phyloP scores from a whole-genome alignment of 1,140 invertebrate genomes.

The Frieseomelitta varia region DNA sequence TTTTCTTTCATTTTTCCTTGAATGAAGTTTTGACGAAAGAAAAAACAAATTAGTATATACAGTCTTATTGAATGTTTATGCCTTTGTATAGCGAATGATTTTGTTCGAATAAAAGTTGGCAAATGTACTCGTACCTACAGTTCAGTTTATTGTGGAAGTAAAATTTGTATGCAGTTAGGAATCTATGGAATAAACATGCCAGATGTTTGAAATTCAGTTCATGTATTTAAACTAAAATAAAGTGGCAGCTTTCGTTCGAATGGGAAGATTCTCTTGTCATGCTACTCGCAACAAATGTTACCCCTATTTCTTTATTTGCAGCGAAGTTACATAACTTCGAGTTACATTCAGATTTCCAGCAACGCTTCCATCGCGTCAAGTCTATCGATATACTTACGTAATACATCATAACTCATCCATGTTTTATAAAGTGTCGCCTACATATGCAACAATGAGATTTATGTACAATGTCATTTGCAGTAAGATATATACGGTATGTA shows the following conservation, averaged over 20 bases:
- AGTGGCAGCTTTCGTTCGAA: neutral
- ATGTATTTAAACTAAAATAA: neutral
- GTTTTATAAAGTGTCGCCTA: neutral
- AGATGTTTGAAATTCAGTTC: neutral
- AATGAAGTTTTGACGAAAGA: neutral
- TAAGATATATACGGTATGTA: neutral
- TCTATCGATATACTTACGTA: constrained; percentile 10
- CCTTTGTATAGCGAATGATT: neutral
- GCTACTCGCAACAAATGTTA: neutral
- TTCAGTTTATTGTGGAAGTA: neutral
- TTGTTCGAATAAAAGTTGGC: neutral
- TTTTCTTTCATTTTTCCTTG: neutral
- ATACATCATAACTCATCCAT: neutral
- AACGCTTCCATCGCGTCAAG: neutral
- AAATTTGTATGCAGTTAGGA: neutral
- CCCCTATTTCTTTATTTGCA: neutral
- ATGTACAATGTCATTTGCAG: constrained; percentile 14
- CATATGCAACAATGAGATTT: neutral
- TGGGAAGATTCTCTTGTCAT: neutral
- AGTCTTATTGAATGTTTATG: neutral
- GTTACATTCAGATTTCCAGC: neutral
- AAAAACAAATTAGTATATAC: too few relatives aligned
- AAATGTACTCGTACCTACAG: neutral
- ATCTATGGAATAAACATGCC: neutral
- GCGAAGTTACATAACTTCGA: neutral